These are phyloP conservation scores for Cataglyphis albicans DNA, from an alignment of 2,888 invertebrate species.

Conservation along the genomic window DNA sequence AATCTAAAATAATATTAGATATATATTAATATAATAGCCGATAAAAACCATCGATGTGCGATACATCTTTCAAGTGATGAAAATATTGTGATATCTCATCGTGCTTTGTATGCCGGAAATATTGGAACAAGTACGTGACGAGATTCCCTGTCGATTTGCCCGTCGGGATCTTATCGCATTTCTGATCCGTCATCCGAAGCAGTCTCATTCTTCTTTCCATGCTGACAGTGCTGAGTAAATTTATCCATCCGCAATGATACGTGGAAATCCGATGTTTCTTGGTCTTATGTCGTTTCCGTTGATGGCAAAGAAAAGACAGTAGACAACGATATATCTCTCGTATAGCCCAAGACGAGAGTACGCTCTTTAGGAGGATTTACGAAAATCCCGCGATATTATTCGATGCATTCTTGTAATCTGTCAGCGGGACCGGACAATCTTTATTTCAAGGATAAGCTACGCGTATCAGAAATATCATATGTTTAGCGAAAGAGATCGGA, in stretches of 20 bases:
- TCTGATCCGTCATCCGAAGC: conserved; percentile 21
- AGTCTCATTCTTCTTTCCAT: conserved; percentile 38
- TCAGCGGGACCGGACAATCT: conserved; percentile 16
- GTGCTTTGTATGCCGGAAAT: conserved; percentile 16
- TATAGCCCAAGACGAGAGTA: conserved; percentile 8
- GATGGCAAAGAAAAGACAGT: conserved; percentile 34
- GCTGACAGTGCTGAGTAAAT: conserved; percentile 54
- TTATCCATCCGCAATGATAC: conserved; percentile 50
- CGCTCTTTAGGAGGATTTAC: conserved; percentile 25
- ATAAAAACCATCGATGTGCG: neutral
- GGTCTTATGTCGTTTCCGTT: conserved; percentile 49
- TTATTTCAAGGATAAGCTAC: conserved; percentile 26
- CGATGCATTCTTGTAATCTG: conserved; percentile 43
- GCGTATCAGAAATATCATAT: neutral
- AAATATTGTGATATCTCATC: neutral
- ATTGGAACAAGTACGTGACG: neutral
- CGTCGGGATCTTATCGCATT: conserved; percentile 23
- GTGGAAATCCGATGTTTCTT: conserved; percentile 45
- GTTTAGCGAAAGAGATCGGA: neutral
- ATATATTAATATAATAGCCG: neutral
- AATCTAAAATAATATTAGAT: neutral
- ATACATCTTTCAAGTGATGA: neutral
- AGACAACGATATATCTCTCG: conserved; percentile 40
- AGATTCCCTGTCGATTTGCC: conserved; percentile 26
- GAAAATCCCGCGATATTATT: conserved; percentile 46